phyloP scores from a whole-genome alignment of 1,140 invertebrate genomes.

The Meloidogyne chitwoodi region DNA sequence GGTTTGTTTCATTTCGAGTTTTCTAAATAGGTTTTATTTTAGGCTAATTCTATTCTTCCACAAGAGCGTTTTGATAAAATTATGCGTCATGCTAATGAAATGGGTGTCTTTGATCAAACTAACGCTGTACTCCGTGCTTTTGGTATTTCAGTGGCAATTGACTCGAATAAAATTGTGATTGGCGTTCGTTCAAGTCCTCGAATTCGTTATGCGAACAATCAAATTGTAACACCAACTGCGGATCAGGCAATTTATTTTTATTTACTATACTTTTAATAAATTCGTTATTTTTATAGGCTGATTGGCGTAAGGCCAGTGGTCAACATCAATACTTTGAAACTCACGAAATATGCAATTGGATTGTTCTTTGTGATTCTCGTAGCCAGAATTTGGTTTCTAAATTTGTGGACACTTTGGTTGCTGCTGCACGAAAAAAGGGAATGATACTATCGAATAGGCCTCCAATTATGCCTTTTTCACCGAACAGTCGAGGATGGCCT shows the following conservation, averaged over 20 bases:
- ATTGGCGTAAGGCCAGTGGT: conserved; percentile 17
- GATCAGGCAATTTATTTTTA: conserved; percentile 24
- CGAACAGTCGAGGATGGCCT: conserved; percentile 14
- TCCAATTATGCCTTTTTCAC: neutral
- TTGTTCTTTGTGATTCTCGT: conserved; percentile 24
- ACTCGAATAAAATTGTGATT: conserved; percentile 26
- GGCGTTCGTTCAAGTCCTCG: conserved; percentile 24
- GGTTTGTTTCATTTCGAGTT: neutral
- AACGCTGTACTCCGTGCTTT: conserved; percentile 31
- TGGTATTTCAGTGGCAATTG: conserved; percentile 16
- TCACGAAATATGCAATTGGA: conserved; percentile 25
- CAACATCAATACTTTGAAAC: conserved; percentile 23
- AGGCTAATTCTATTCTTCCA: conserved; percentile 27
- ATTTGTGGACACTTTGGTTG: conserved; percentile 23
- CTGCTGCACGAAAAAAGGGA: conserved; percentile 22
- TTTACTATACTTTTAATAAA: neutral
- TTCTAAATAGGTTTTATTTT: neutral
- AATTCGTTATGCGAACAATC: conserved; percentile 34
- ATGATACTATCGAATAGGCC: conserved; percentile 12
- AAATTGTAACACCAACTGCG: conserved; percentile 27
- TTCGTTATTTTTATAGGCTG: conserved; percentile 19
- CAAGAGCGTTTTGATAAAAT: conserved; percentile 33
- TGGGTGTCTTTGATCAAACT: conserved; percentile 17
- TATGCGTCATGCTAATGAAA: conserved; percentile 26
- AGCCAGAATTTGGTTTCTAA: neutral